Percentiles rank a stretch among this genome's conserved stretches.
These are phyloP conservation scores for Gasterosteus nipponicus DNA, from an alignment of 2,113 vertebrate genomes.

Conservation along the genomic window DNA sequence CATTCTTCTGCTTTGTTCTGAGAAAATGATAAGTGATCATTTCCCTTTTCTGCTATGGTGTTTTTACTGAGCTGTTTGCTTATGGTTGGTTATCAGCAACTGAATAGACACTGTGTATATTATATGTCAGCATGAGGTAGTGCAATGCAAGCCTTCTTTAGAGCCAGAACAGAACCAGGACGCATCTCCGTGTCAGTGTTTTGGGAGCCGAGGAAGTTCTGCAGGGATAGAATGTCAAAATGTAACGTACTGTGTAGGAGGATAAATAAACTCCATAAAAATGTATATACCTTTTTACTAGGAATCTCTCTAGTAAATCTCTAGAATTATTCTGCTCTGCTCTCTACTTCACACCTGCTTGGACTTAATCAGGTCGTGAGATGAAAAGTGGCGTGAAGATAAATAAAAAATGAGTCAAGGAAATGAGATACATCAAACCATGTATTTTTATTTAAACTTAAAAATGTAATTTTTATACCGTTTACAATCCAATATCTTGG, in stretches of 20 bases:
- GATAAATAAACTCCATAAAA: constrained; percentile 50
- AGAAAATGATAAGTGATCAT: neutral
- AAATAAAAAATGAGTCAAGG: constrained; percentile 42
- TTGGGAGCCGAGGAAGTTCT: constrained; percentile 17
- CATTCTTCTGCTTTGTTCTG: neutral
- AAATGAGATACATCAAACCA: constrained; percentile 36
- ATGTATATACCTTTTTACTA: constrained; percentile 26
- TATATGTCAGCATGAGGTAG: constrained; percentile 16
- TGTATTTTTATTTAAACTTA: constrained; percentile 47
- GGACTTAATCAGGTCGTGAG: constrained; percentile 56
- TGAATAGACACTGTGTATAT: neutral
- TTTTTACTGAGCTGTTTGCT: constrained; percentile 24
- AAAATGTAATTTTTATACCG: constrained; percentile 45
- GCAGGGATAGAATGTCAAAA: constrained; percentile 15
- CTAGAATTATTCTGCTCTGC: constrained; percentile 25
- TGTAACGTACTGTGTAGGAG: constrained; percentile 24
- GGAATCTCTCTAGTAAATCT: constrained; percentile 12
- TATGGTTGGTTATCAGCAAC: neutral
- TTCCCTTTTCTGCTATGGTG: constrained; percentile 19
- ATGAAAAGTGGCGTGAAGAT: constrained; percentile 47
- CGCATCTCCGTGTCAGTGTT: constrained; percentile 1
- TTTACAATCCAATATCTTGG: constrained; percentile 22
- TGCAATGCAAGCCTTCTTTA: neutral
- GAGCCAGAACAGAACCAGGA: neutral
- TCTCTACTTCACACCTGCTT: constrained; percentile 31